phyloP scores from a whole-genome alignment of 2,888 invertebrate species.

The Lypha dubia region DNA sequence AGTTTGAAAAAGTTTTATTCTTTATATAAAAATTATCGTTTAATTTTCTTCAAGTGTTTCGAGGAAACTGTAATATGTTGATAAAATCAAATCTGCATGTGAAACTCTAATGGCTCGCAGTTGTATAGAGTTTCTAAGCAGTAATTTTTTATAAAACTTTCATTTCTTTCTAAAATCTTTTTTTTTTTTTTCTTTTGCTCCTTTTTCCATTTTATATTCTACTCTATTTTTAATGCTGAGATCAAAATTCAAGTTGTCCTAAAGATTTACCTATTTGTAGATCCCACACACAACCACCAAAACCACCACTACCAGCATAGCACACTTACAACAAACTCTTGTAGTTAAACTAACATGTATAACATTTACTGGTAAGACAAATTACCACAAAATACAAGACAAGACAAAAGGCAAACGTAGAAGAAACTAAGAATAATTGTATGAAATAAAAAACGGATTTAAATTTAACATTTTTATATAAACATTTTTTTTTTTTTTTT shows the following conservation, averaged over 20 bases:
- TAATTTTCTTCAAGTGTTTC: slow-evolving; percentile 4
- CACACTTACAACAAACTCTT: background rate
- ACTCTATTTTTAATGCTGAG: slow-evolving; percentile 40
- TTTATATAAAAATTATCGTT: background rate
- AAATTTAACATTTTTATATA: slow-evolving; percentile 79
- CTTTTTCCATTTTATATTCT: slow-evolving; percentile 4
- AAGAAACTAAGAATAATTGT: slow-evolving; percentile 78
- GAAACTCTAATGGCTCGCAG: slow-evolving; percentile 53
- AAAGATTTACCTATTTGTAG: slow-evolving; percentile 53
- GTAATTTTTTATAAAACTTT: slow-evolving; percentile 32
- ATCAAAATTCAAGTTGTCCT: slow-evolving; percentile 65
- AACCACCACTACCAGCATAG: background rate
- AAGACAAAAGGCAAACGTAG: slow-evolving; percentile 66
- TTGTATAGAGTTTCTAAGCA: slow-evolving; percentile 40
- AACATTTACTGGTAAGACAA: slow-evolving; percentile 66
- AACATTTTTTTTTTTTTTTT: background rate
- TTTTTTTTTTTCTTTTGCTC: background rate
- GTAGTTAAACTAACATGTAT: slow-evolving; percentile 36
- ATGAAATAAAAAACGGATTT: slow-evolving; percentile 81
- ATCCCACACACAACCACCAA: background rate
- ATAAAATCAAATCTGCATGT: slow-evolving; percentile 59
- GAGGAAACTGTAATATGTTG: background rate
- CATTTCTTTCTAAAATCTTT: background rate
- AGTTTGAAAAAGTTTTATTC: background rate
- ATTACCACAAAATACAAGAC: slow-evolving; percentile 69